These are phyloP conservation scores for Mirounga angustirostris DNA, from an alignment of 2,113 vertebrate species.

Conservation along the genomic window DNA sequence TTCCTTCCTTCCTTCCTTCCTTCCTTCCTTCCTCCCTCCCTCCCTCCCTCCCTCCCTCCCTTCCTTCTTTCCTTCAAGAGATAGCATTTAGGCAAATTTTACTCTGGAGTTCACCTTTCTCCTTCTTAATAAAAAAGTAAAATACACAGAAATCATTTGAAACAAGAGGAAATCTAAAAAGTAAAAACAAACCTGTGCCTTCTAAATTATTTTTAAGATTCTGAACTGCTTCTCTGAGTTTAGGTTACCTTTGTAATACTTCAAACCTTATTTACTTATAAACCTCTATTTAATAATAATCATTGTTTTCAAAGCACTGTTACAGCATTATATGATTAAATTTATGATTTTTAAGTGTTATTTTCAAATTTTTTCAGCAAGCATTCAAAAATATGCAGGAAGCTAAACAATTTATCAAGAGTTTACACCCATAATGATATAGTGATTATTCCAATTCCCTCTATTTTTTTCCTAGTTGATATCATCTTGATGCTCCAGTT, in stretches of 20 bases:
- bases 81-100: not conserved
- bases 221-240: not conserved
- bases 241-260: slow-evolving; percentile 38
- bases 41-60: not conserved
- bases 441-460: not conserved
- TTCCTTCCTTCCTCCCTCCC: not conserved
- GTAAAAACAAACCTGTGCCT: not conserved
- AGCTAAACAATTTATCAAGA: not conserved
- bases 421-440: not conserved
- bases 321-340: not conserved
- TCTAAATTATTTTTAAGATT: not conserved
- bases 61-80: not conserved
- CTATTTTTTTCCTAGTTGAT: not conserved
- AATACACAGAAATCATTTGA: not conserved
- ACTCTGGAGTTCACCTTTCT: not conserved
- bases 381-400: not conserved
- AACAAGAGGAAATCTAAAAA: not conserved
- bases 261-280: slow-evolving; percentile 30
- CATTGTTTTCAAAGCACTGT: slow-evolving; percentile 47
- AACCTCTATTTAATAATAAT: not conserved
- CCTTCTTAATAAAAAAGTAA: slow-evolving; percentile 17
- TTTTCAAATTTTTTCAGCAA: not conserved
- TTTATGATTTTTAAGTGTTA: not conserved
- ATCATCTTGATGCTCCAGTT: not conserved
- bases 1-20: too few species aligned